These are phyloP conservation scores for Lepidurus packardi DNA, from an alignment of 1,140 invertebrate species.

Conservation along the genomic window DNA sequence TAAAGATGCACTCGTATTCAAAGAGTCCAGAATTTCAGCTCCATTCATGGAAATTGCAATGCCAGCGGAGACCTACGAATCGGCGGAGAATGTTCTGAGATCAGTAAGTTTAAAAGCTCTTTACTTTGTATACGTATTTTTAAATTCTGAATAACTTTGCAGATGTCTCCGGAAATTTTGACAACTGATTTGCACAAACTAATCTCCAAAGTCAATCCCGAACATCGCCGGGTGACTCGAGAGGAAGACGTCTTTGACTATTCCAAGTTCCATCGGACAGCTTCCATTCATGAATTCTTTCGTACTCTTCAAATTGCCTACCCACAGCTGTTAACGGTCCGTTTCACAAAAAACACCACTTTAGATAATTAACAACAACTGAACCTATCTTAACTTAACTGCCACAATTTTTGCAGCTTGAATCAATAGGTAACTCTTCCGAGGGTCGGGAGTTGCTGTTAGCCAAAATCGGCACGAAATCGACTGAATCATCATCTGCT, in stretches of 20 bases:
- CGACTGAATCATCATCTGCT: slow-evolving; percentile 26
- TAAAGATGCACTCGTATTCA: background rate
- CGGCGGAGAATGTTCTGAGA: background rate
- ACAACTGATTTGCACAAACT: background rate
- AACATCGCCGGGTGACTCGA: background rate
- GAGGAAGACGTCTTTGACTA: slow-evolving; percentile 1
- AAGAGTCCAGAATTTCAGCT: background rate
- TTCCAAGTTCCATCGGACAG: background rate
- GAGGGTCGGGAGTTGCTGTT: slow-evolving; percentile 68
- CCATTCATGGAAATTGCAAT: background rate
- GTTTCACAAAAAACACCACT: background rate
- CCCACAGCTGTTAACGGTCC: background rate
- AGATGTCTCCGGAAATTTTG: background rate
- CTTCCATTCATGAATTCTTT: background rate
- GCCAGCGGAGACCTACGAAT: background rate
- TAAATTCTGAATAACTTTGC: background rate
- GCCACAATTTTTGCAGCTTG: background rate
- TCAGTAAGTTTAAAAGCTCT: background rate
- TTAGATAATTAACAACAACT: background rate
- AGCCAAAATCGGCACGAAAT: slow-evolving; percentile 52
- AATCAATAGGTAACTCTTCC: slow-evolving; percentile 62
- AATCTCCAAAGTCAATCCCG: background rate
- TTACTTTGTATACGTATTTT: background rate
- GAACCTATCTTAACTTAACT: background rate
- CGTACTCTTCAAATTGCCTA: background rate